Base-by-base conservation (phyloP, 1,140 invertebrate species). In the Dendroctonus valens region DNA sequence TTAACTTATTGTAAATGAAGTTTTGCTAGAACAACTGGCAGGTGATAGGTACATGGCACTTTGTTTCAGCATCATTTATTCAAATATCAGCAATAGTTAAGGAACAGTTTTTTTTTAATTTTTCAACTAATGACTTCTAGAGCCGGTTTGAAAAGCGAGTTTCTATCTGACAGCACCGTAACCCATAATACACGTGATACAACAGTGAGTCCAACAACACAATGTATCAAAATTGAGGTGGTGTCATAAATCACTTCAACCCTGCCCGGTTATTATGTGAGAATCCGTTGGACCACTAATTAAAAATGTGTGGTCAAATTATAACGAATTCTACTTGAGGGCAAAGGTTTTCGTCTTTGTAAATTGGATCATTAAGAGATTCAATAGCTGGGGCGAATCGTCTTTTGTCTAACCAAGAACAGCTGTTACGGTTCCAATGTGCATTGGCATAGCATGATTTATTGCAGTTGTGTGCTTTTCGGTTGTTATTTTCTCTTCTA, bases 201-300 rank as follows among this genome's bases (percentile, higher is more conserved):
- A 55, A 55, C 41, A 55, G 6, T 12, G 53, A 40, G 53, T 14
- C 6, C 9, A 55, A 55, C 53, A 55, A 26, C 26, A 26, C 53
- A 55, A 55, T 55, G 53, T 55, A 55, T 55, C 53, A 55, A 55
- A 55, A 55, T 55, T 55, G 41, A 55, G 53, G 53, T 55, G 53
- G 53, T 55, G 53, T 55, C 53, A 55, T 55, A 55, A 55, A 55
- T 55, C 53, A 55, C 53, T 41, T 55, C 53, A 55, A 55, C 53
- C 53, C 53, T 55, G 53, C 53, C 38, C 41, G 53, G 53, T 42
- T 55, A 42, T 55, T 55, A 42, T 42, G 53, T 9, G 41, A 40
- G 53, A 55, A 55, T 55, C 12, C 14, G 49, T 51, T 12, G 8
- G 49, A 26, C 49, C 49, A 51, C 49, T 51, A 51, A 51, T 51